Conservation (phyloP, 2,113 vertebrate species). For the Puma concolor region DNA sequence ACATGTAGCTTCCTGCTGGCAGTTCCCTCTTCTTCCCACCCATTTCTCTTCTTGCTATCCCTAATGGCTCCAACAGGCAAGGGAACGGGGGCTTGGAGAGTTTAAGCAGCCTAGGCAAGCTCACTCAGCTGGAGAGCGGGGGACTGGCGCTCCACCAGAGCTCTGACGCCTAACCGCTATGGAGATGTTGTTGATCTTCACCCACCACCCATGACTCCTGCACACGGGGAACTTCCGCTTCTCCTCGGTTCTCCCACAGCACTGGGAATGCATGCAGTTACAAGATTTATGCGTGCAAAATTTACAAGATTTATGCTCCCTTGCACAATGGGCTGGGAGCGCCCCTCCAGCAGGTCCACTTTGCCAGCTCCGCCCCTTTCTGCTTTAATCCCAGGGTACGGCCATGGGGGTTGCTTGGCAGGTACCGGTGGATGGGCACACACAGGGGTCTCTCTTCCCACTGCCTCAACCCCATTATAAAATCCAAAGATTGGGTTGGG, state of each 20-base stretch:
- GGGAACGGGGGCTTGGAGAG: background rate
- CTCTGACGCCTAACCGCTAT: background rate
- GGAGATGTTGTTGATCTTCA: too few relatives aligned
- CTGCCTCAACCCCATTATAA: background rate
- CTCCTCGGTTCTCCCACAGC: background rate
- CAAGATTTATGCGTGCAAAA: too few relatives aligned
- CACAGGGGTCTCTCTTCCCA: background rate
- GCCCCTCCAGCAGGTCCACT: background rate
- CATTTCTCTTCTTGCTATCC: background rate
- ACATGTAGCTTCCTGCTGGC: background rate
- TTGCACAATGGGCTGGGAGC: background rate
- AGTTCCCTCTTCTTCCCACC: background rate
- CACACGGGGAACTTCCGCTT: background rate
- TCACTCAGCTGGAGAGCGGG: background rate
- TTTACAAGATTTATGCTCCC: background rate
- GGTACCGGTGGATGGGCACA: background rate
- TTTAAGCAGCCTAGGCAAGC: background rate
- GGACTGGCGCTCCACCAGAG: too few relatives aligned
- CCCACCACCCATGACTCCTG: background rate
- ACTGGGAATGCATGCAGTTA: background rate
- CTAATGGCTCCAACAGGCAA: too few relatives aligned
- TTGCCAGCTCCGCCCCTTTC: too few relatives aligned
- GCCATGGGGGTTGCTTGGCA: background rate
- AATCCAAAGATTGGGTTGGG: background rate
- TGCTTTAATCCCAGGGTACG: background rate